Percentiles rank a stretch among this genome's conserved stretches.
Conservation (phyloP, 2,797 vertebrate genomes). For the Heteromormyrus szaboi region DNA sequence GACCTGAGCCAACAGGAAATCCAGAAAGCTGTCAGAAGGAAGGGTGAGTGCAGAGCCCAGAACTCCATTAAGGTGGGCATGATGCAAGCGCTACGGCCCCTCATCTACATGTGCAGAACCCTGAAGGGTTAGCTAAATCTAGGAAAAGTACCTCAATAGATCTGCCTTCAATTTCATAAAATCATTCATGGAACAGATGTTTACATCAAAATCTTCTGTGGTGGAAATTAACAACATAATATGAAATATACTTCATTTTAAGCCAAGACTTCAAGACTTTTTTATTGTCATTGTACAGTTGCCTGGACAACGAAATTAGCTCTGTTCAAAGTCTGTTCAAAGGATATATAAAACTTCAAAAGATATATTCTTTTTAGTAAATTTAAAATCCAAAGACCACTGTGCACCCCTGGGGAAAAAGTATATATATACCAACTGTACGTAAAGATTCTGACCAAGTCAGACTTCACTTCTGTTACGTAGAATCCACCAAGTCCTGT, state of each 20-base stretch:
- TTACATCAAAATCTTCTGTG: conserved; percentile 72
- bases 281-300: too few species aligned
- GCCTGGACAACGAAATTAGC: too few species aligned
- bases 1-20: not conserved
- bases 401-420: conserved; percentile 54
- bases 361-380: conserved; percentile 64
- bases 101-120: not conserved
- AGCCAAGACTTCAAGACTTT: conserved; percentile 1
- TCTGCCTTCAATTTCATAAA: conserved; percentile 71
- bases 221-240: conserved; percentile 71
- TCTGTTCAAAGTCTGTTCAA: conserved; percentile 43
- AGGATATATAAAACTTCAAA: conserved; percentile 72
- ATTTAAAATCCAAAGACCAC: conserved; percentile 66
- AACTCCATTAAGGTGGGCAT: not conserved
- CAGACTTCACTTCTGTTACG: conserved; percentile 57
- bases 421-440: conserved; percentile 52
- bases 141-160: conserved; percentile 63
- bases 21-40: not conserved
- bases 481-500: conserved; percentile 54
- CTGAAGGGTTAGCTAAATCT: not conserved
- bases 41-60: not conserved
- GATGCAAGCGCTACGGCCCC: not conserved
- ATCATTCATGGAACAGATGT: conserved; percentile 71
- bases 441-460: conserved; percentile 47
- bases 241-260: conserved; percentile 71